Evolutionary conservation across 2,888 invertebrate genomes (phyloP).

Genomic region (Cryptophagus acutangulus): DNA sequence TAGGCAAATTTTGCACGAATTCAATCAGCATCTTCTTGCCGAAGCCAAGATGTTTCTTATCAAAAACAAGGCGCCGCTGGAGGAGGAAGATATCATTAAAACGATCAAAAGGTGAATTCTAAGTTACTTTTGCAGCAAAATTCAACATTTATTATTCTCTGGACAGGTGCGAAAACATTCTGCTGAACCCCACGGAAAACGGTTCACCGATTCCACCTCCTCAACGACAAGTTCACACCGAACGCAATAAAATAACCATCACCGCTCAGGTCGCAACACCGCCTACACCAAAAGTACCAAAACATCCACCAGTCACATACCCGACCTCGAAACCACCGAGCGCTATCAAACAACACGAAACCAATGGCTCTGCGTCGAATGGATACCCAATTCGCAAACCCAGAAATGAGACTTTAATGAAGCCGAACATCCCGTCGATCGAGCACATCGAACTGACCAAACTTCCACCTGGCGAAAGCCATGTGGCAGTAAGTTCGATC

Average conservation of each 20-base stretch:
- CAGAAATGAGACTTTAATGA: no score
- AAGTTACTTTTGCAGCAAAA: no score
- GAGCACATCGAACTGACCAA: no score
- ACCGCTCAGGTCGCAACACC: constrained; percentile 5
- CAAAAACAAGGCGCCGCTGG: constrained; percentile 12
- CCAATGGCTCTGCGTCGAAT: background rate
- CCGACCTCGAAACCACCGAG: background rate
- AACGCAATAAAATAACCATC: constrained; percentile 2
- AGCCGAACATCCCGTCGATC: no score
- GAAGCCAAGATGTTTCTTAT: constrained; percentile 27
- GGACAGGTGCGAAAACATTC: constrained; percentile 15
- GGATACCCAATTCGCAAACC: background rate
- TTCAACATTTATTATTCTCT: constrained; percentile 3
- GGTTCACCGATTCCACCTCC: no score
- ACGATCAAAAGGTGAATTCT: constrained; percentile 18
- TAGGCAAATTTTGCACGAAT: constrained; percentile 23
- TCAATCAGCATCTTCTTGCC: constrained; percentile 23
- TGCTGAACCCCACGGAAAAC: no score
- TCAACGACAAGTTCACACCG: constrained; percentile 2
- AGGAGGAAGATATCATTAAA: constrained; percentile 18
- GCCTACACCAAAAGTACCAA: constrained; percentile 1
- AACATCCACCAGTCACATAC: background rate
- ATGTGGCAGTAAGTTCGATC: no score
- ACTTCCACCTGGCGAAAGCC: no score
- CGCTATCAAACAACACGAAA: background rate